A percentile compares a stretch with the other conserved stretches of the same genome.
phyloP scores from a whole-genome alignment of 2,797 vertebrate genomes.

The Enteromius viviparus region DNA sequence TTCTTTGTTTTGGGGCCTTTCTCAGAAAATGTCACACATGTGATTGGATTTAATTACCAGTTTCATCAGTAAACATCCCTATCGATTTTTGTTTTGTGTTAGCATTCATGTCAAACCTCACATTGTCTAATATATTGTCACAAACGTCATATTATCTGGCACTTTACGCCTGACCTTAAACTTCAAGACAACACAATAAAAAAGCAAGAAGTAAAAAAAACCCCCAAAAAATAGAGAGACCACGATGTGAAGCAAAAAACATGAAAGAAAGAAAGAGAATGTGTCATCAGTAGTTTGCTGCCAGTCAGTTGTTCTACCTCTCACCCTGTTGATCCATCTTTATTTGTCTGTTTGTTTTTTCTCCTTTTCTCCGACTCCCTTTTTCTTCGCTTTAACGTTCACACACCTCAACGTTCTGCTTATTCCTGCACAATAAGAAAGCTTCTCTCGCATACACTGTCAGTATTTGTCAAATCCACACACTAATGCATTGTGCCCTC shows the following conservation, averaged over 20 bases:
- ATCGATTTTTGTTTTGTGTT: not conserved
- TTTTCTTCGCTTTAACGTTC: not conserved
- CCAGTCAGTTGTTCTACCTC: slow-evolving; percentile 13
- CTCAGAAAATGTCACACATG: not conserved
- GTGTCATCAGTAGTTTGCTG: slow-evolving; percentile 25
- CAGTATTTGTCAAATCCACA: slow-evolving; percentile 34
- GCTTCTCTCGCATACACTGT: slow-evolving; percentile 34
- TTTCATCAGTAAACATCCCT: not conserved
- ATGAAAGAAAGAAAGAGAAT: not conserved
- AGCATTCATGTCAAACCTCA: not conserved
- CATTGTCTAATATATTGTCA: not conserved
- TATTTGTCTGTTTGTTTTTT: slow-evolving; percentile 18
- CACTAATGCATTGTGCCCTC: slow-evolving; percentile 43
- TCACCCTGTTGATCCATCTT: slow-evolving; percentile 27
- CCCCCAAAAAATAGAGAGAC: not conserved
- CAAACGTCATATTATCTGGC: not conserved
- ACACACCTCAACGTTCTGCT: slow-evolving; percentile 16
- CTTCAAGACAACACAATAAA: not conserved
- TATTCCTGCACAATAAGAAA: slow-evolving; percentile 28
- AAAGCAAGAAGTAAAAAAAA: not conserved
- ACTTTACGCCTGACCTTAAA: not conserved
- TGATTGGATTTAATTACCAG: not conserved
- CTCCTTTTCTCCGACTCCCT: not conserved
- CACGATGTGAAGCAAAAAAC: not conserved
- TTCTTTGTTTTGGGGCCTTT: not conserved